Conservation (phyloP, 2,113 vertebrate species). For the Campylomormyrus numenius region DNA sequence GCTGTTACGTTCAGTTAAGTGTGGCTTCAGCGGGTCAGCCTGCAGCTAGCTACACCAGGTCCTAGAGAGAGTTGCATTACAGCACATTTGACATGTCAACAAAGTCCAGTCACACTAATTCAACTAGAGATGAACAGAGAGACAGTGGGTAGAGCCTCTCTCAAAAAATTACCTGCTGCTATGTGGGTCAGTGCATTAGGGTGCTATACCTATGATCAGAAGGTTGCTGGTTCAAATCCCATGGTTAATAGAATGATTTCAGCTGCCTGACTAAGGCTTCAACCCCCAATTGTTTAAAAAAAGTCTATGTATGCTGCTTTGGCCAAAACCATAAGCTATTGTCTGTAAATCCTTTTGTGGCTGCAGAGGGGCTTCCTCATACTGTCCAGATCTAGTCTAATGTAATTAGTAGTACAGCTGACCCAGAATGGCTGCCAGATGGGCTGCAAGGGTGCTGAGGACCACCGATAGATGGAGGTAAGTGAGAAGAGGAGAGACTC, state of each 20-base stretch:
- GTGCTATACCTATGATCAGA: not conserved
- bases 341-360: not conserved
- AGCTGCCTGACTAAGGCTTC: not conserved
- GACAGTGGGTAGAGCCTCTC: not conserved
- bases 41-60: not conserved
- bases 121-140: not conserved
- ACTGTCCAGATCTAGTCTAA: not conserved
- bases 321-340: not conserved
- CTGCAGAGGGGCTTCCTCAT: not conserved
- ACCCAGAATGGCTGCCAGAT: not conserved
- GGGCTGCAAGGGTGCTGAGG: not conserved
- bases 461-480: not conserved
- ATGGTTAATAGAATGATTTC: not conserved
- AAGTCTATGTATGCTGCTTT: not conserved
- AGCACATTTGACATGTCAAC: not conserved
- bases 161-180: not conserved
- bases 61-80: not conserved
- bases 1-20: not conserved
- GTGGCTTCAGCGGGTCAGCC: not conserved
- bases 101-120: not conserved
- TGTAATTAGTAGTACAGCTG: not conserved
- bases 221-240: not conserved
- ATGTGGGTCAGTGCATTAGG: not conserved
- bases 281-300: not conserved
- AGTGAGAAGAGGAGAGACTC: not conserved